These are phyloP conservation scores for Bucco capensis DNA, from an alignment of 2,113 vertebrate species.

Conservation along the genomic window DNA sequence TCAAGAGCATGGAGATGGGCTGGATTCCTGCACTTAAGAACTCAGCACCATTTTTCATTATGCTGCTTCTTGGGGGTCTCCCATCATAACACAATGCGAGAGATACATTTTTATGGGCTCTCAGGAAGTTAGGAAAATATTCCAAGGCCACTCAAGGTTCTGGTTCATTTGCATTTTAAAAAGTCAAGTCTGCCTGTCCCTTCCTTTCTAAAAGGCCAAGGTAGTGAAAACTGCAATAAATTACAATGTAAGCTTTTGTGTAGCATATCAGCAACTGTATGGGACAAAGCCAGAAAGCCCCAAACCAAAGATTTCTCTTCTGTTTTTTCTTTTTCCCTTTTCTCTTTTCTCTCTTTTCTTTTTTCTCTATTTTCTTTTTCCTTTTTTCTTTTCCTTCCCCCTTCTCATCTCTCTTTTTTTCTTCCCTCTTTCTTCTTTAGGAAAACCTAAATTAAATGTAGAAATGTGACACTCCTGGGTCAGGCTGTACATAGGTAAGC, in stretches of 20 bases:
- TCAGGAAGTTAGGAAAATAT: not conserved
- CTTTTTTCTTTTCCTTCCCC: too few relatives aligned
- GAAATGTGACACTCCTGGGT: not conserved
- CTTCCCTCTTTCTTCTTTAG: not conserved
- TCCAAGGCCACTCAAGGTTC: not conserved
- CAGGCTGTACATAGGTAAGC: not conserved
- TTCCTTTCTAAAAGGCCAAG: slow-evolving; percentile 20
- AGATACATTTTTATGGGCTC: not conserved
- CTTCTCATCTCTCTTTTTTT: not conserved
- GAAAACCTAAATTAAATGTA: not conserved
- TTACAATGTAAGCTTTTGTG: not conserved
- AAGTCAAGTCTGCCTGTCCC: slow-evolving; percentile 10
- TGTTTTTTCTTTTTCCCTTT: not conserved
- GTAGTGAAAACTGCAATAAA: slow-evolving; percentile 22
- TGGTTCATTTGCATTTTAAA: slow-evolving; percentile 34
- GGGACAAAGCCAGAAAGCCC: not conserved
- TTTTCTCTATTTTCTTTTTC: not conserved
- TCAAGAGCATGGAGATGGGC: not conserved
- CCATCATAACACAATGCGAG: not conserved
- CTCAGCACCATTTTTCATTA: not conserved
- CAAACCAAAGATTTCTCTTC: not conserved
- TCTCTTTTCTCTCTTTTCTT: too few relatives aligned
- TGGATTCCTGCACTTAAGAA: not conserved
- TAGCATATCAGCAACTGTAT: not conserved
- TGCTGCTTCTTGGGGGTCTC: not conserved